These are phyloP conservation scores for Acanthosepion esculentum DNA, from an alignment of 2,888 invertebrate species.

Conservation along the genomic window DNA sequence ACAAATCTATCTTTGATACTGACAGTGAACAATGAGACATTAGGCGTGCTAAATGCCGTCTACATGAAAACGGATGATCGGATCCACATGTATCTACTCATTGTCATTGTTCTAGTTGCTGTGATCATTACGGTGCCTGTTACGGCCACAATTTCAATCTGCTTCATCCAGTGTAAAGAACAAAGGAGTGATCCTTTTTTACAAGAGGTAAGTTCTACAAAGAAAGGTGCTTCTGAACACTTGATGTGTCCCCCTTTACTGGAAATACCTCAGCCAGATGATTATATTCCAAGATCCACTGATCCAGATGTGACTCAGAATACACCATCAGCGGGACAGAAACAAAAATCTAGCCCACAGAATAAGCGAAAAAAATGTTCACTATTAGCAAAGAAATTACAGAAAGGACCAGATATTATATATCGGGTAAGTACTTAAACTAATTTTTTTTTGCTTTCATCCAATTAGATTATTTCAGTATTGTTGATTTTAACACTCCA, in stretches of 20 bases:
- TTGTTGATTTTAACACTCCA: no score
- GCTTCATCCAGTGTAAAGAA: not conserved
- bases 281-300: not conserved
- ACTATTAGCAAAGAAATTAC: not conserved
- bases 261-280: not conserved
- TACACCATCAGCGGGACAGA: not conserved
- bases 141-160: not conserved
- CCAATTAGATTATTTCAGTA: no score
- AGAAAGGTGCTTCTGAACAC: not conserved
- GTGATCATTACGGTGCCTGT: not conserved
- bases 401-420: not conserved
- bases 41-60: not conserved
- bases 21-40: not conserved
- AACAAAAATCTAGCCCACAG: no score
- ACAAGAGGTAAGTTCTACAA: not conserved
- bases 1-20: not conserved
- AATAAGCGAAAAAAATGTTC: not conserved
- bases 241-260: not conserved
- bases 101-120: not conserved
- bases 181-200: not conserved
- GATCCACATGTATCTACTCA: conserved; percentile 5
- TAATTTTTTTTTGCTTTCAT: no score
- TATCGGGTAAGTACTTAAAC: no score
- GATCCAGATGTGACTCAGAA: not conserved
- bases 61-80: not conserved